Conservation (phyloP, 2,888 invertebrate species). For the Dryocosmus kuriphilus region DNA sequence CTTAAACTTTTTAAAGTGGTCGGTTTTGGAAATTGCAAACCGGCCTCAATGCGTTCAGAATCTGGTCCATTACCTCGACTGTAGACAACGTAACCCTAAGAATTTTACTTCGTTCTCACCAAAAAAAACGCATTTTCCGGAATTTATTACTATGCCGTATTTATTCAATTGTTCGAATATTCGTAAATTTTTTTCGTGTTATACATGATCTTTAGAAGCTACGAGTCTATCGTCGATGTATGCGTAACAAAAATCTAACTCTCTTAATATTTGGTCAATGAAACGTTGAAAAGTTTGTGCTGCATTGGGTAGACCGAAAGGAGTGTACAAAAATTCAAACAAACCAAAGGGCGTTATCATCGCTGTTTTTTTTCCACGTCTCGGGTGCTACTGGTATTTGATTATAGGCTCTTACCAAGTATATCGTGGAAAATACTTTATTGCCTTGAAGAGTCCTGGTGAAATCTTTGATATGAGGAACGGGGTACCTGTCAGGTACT, state of each 20-base stretch:
- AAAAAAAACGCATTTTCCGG: background rate
- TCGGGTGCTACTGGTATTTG: too few species aligned
- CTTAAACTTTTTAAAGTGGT: background rate
- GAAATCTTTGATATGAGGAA: constrained; percentile 41
- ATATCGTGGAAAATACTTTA: constrained; percentile 36
- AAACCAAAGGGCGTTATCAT: too few species aligned
- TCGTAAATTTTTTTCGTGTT: too few species aligned
- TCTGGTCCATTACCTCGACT: background rate
- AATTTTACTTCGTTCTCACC: background rate
- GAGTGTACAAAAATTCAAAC: constrained; percentile 61
- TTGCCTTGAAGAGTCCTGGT: constrained; percentile 30
- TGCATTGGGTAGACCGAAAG: constrained; percentile 58
- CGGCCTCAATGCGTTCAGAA: background rate
- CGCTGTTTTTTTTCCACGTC: constrained; percentile 42
- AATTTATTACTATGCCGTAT: background rate
- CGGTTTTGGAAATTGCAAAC: background rate
- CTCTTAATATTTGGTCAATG: constrained; percentile 48
- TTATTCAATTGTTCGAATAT: background rate
- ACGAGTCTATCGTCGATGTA: constrained; percentile 59
- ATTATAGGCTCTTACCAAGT: too few species aligned
- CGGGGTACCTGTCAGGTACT: constrained; percentile 1
- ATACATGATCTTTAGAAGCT: too few species aligned
- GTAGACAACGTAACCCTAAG: background rate
- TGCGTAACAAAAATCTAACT: constrained; percentile 51
- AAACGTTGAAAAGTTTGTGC: constrained; percentile 42